Conservation (phyloP, 2,113 vertebrate genomes). For the Sinocyclocheilus rhinocerous region DNA sequence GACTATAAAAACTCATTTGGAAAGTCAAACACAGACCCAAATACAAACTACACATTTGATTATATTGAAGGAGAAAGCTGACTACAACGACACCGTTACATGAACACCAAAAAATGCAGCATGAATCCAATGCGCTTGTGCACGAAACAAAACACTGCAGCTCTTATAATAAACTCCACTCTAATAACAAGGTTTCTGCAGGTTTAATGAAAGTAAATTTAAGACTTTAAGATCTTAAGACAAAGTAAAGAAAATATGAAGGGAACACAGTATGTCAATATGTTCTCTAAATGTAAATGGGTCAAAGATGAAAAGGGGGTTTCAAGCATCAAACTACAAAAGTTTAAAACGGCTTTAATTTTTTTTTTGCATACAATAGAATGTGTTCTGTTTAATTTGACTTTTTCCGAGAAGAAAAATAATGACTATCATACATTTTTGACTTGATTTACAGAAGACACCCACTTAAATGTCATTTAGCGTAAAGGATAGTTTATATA, state of each 20-base stretch:
- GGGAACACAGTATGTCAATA: too few species aligned
- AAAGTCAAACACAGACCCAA: slow-evolving; percentile 18
- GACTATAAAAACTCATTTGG: slow-evolving; percentile 23
- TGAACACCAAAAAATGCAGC: neutral
- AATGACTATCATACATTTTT: neutral
- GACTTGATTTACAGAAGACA: too few species aligned
- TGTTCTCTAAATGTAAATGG: too few species aligned
- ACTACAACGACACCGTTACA: neutral
- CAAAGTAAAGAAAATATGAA: too few species aligned
- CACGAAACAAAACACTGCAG: neutral
- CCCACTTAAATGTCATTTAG: too few species aligned
- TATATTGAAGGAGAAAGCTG: neutral
- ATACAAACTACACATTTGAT: neutral
- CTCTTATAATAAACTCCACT: neutral
- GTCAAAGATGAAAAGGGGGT: neutral
- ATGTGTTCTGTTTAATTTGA: neutral
- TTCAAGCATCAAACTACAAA: neutral
- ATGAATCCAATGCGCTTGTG: neutral
- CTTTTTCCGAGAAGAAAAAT: too few species aligned
- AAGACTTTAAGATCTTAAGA: too few species aligned
- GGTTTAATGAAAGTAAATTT: too few species aligned
- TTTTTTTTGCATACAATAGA: neutral
- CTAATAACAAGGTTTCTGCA: neutral
- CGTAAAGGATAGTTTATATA: too few species aligned
- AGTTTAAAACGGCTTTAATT: too few species aligned